These are phyloP conservation scores for Halcyon badia DNA, from an alignment of 2,797 vertebrate species.

Conservation along the genomic window DNA sequence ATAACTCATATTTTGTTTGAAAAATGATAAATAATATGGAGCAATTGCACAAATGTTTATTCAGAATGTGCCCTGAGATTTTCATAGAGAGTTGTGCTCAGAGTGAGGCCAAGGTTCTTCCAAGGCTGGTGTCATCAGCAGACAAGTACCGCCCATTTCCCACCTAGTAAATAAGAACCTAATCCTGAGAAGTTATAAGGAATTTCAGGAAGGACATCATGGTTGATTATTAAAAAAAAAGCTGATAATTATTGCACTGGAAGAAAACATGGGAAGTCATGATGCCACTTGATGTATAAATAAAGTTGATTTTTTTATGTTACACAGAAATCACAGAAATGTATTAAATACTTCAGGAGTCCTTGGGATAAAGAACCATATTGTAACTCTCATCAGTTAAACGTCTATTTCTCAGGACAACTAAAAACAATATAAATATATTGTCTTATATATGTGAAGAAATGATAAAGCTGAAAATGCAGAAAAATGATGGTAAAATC, in stretches of 20 bases:
- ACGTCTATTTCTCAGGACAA: slow-evolving; percentile 4
- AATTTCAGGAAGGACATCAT: not conserved
- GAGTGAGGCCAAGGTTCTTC: not conserved
- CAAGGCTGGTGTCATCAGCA: not conserved
- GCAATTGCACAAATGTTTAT: not conserved
- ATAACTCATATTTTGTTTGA: slow-evolving; percentile 7
- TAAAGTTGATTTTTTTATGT: not conserved
- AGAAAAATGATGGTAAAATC: slow-evolving; percentile 30
- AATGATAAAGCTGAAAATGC: not conserved
- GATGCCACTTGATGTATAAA: not conserved
- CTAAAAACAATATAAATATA: not conserved
- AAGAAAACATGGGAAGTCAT: not conserved
- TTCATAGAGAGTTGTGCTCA: not conserved
- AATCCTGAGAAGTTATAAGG: not conserved
- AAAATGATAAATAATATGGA: not conserved
- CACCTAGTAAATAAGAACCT: not conserved
- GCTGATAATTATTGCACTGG: not conserved
- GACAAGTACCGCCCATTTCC: not conserved
- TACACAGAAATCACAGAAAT: not conserved
- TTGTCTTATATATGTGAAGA: not conserved
- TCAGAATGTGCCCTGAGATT: not conserved
- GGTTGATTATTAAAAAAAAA: not conserved
- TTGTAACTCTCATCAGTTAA: not conserved
- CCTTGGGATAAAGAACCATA: not conserved
- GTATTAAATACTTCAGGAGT: not conserved